Evolutionary conservation across 2,888 invertebrate genomes (phyloP), one percentile per base, ranked within the genome.

Genomic region (Choreutis nemorana): DNA sequence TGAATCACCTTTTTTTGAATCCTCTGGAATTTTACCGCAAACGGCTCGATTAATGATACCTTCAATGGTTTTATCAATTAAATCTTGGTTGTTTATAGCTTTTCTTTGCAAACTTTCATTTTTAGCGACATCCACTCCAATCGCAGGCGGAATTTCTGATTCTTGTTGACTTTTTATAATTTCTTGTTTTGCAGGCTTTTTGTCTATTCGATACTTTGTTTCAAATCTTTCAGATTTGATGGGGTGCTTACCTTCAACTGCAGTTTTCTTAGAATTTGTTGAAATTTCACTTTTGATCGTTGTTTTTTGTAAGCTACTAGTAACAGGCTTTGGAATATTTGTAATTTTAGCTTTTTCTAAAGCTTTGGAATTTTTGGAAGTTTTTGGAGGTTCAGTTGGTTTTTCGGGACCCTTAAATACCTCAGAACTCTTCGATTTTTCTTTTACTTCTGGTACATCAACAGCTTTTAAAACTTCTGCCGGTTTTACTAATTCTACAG

Each of bases 41-140:
- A 52, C 41, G 16, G 55, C 51, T 45, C 61, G 55, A 30, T 62
- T 68, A 29, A 77, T 62, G 44, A 75, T 70, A 23, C 55, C 78
- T 55, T 75, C 77, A 41, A 78, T 65, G 2, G 78, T 72, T 54
- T 56, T 75, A 36, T 75, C 70, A 36, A 78, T 78, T 30, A 78
- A 42, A 38, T 65, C 64, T 45, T 70, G 73, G 35, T 66, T 61
- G 36, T 63, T 64, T 2, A 67, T 60, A 40, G 59, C 65, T 34
- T 59, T 63, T 37, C 57, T 50, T 34, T 56, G 46, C 0, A 40
- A 32, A 5, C 34, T 16, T 34, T 61, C 58, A 32, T 46, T 53
- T 35, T 56, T 59, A 2, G 37, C 30, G 5, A 24, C 28, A 15
- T 30, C 33, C 26, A 28, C n/a, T n/a, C n/a, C n/a, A n/a, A n/a